Conservation (phyloP, 2,888 invertebrate genomes). For the Frankliniella intonsa region DNA sequence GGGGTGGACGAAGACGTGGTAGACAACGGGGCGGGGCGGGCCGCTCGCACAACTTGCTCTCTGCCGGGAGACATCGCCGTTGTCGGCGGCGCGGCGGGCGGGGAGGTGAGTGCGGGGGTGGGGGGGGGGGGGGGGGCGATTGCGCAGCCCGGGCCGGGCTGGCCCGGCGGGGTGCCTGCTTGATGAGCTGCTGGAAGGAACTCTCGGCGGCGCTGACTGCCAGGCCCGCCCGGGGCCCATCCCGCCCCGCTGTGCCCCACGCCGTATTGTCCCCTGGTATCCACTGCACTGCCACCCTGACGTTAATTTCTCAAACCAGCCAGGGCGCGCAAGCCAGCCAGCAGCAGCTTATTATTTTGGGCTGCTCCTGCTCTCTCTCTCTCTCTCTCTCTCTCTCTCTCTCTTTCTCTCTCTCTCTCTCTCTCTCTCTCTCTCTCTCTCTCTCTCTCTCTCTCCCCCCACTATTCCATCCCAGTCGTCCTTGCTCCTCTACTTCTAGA, state of each 20-base stretch:
- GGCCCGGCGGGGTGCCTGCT: too few species aligned
- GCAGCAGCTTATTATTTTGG: not conserved
- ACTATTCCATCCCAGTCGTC: not conserved
- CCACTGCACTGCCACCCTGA: too few species aligned
- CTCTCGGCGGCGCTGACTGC: too few species aligned
- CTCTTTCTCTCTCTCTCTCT: not conserved
- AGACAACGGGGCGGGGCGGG: too few species aligned
- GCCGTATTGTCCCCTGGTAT: too few species aligned
- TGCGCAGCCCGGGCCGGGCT: not conserved
- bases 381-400: not conserved
- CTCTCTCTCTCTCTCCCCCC: not conserved
- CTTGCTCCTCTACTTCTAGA: not conserved
- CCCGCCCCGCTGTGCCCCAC: too few species aligned
- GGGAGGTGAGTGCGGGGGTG: not conserved
- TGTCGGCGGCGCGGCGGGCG: not conserved
- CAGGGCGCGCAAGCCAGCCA: not conserved
- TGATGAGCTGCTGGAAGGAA: too few species aligned
- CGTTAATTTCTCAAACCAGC: not conserved
- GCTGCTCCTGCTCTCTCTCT: not conserved
- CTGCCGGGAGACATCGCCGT: too few species aligned
- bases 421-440: constrained; percentile 1
- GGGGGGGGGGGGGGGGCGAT: not conserved
- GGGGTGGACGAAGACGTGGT: too few species aligned
- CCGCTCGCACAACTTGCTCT: too few species aligned
- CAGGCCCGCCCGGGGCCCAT: too few species aligned